phyloP scores from a whole-genome alignment of 2,888 invertebrate species.

The Hemistola chrysoprasaria region DNA sequence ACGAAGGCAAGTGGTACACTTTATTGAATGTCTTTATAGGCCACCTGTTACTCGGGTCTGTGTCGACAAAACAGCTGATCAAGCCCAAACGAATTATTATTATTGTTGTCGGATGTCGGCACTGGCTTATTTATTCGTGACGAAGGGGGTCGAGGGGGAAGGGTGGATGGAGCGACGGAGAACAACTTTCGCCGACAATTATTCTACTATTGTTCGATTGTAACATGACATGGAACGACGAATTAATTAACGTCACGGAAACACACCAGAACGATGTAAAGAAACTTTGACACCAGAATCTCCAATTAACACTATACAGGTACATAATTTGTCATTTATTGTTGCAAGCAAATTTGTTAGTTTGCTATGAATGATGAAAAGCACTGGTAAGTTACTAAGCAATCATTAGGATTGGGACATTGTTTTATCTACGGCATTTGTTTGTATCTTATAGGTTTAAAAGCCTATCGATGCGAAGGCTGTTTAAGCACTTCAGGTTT shows the following conservation, averaged over 20 bases:
- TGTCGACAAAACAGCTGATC: slow-evolving; percentile 79
- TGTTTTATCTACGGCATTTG: no score
- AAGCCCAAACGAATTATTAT: slow-evolving; percentile 77
- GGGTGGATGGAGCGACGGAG: slow-evolving; percentile 44
- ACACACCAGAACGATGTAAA: slow-evolving; percentile 3
- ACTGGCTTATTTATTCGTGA: slow-evolving; percentile 75
- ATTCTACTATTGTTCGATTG: slow-evolving; percentile 52
- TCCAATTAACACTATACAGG: no score
- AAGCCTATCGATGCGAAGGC: no score
- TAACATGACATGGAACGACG: slow-evolving; percentile 34
- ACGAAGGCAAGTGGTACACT: slow-evolving; percentile 77
- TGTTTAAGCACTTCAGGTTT: no score
- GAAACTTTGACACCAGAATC: background rate
- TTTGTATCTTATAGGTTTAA: no score
- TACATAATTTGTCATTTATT: no score
- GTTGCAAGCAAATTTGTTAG: no score
- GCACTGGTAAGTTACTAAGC: no score
- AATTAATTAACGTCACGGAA: slow-evolving; percentile 32
- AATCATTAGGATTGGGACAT: no score
- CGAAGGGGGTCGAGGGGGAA: slow-evolving; percentile 52
- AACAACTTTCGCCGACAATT: slow-evolving; percentile 59
- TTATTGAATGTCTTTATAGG: slow-evolving; percentile 82
- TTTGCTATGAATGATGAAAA: no score
- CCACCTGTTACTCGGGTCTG: slow-evolving; percentile 82
- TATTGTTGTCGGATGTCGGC: slow-evolving; percentile 72